Percentiles rank a stretch among this genome's conserved stretches.
Evolutionary conservation across 2,888 invertebrate species (phyloP).

Genomic region (Coenonympha arcania): DNA sequence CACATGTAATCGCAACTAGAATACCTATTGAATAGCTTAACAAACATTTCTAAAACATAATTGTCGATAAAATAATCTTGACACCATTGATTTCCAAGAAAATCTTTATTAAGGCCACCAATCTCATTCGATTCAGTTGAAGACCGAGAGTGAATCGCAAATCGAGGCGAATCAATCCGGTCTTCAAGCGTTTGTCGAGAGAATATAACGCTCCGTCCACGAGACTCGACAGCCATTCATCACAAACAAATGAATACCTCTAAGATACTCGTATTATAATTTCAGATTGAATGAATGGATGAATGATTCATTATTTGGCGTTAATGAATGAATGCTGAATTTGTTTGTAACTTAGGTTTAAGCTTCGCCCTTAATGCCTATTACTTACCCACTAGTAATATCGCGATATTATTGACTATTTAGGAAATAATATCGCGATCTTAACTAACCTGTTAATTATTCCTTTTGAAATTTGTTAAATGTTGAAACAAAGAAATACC

Average conservation of each 20-base stretch:
- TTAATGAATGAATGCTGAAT: neutral
- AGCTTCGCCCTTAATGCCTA: no score
- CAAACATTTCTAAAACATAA: neutral
- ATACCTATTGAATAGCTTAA: no score
- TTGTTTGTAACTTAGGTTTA: no score
- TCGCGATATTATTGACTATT: no score
- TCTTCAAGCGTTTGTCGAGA: slow-evolving; percentile 34
- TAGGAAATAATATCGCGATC: no score
- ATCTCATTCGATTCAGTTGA: slow-evolving; percentile 12
- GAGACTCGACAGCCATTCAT: slow-evolving; percentile 16
- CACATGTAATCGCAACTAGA: no score
- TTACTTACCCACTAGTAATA: no score
- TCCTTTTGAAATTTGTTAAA: no score
- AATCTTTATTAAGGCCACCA: slow-evolving; percentile 6
- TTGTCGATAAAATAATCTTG: neutral
- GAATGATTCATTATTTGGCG: slow-evolving; percentile 1
- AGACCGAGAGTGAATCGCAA: slow-evolving; percentile 34
- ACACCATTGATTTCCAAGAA: neutral
- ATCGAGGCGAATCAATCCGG: slow-evolving; percentile 31
- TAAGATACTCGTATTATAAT: slow-evolving; percentile 5
- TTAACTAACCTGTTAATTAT: no score
- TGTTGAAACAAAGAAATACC: no score
- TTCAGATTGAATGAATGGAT: neutral
- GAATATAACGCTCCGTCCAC: slow-evolving; percentile 29
- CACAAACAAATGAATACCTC: slow-evolving; percentile 4